Conservation (phyloP, 2,888 invertebrate species). For the Omphaloscelis lunosa region DNA sequence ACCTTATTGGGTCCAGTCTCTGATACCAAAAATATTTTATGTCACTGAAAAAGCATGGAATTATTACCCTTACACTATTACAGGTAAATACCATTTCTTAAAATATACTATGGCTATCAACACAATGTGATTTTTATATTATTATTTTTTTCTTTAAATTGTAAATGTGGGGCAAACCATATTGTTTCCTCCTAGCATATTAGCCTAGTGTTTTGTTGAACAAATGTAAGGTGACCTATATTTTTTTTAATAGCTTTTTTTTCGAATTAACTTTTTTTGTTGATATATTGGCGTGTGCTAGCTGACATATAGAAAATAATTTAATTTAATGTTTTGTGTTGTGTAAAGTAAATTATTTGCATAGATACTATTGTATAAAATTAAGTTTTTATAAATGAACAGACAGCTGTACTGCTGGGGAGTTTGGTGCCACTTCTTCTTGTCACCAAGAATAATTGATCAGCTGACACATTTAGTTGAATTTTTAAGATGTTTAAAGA, state of each 20-base stretch:
- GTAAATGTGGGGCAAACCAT: neutral
- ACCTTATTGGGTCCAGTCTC: slow-evolving; percentile 96
- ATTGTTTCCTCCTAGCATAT: neutral
- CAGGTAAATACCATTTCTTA: slow-evolving; percentile 89
- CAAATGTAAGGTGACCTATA: neutral
- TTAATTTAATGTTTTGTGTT: no score
- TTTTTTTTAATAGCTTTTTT: neutral
- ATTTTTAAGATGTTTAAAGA: neutral
- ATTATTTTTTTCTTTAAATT: neutral
- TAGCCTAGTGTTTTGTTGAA: neutral
- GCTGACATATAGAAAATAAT: no score
- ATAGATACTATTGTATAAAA: no score
- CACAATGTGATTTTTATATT: slow-evolving; percentile 8
- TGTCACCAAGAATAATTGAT: neutral
- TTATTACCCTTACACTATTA: slow-evolving; percentile 97
- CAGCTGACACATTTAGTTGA: neutral
- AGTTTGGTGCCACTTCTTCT: no score
- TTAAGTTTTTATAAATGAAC: no score
- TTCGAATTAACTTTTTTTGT: no score
- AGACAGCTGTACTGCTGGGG: no score
- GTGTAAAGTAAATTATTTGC: no score
- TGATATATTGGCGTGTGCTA: no score
- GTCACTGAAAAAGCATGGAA: slow-evolving; percentile 98
- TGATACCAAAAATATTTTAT: slow-evolving; percentile 97
- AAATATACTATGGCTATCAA: neutral